Conservation (phyloP, 35 echinoderm and acorn worm species). For the Apostichopus parvimensis region DNA sequence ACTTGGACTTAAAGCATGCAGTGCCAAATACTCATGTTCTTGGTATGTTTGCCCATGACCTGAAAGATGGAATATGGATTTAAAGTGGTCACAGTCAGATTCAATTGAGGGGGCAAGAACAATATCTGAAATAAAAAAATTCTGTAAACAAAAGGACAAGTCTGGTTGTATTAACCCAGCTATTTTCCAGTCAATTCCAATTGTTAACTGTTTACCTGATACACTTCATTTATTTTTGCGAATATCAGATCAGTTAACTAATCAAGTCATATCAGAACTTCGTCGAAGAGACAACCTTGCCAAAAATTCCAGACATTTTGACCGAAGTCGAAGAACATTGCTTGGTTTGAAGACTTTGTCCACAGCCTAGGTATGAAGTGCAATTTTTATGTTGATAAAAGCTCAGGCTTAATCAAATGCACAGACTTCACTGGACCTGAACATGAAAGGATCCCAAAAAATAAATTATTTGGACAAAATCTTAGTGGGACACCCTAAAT, state of each 20-base stretch:
- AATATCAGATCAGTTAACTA: conserved; percentile 65
- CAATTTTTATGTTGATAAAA: conserved; percentile 48
- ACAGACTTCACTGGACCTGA: conserved; percentile 50
- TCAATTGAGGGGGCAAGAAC: conserved; percentile 21
- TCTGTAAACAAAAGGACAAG: conserved; percentile 16
- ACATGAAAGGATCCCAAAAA: conserved; percentile 54
- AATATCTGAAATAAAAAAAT: conserved; percentile 43
- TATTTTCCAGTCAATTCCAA: conserved; percentile 53
- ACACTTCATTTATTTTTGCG: conserved; percentile 60
- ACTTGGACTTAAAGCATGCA: conserved; percentile 15
- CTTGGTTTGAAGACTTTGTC: conserved; percentile 54
- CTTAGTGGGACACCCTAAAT: conserved; percentile 17
- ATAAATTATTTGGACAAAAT: conserved; percentile 38
- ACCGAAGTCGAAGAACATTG: conserved; percentile 45
- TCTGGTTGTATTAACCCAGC: conserved; percentile 44
- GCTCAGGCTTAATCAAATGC: conserved; percentile 1
- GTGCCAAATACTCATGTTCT: conserved; percentile 10
- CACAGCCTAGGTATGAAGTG: conserved; percentile 30
- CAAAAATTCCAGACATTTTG: conserved; percentile 51
- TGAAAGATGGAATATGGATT: not conserved
- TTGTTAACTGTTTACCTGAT: conserved; percentile 53
- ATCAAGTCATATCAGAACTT: conserved; percentile 45
- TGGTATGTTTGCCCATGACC: not conserved
- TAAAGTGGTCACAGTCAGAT: conserved; percentile 16
- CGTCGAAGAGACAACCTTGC: conserved; percentile 31